A percentile compares a stretch with the other conserved stretches of the same genome.
Evolutionary conservation across 2,888 invertebrate species (phyloP).

Genomic region (Alentia gelatinosa): DNA sequence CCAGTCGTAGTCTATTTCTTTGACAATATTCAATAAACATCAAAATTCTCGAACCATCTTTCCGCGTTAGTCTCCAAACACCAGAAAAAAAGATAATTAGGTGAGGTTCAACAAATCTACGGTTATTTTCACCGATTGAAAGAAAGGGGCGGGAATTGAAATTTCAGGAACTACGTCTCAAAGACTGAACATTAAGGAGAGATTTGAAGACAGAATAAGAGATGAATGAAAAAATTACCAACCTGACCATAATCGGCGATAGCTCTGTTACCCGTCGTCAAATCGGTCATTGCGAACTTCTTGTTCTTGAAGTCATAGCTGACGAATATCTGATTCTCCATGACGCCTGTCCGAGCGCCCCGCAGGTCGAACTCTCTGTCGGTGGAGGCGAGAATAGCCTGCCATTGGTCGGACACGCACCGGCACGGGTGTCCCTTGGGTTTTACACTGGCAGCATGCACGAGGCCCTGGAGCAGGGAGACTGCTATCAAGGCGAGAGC

Average conservation of each 20-base stretch:
- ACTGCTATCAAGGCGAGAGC: not conserved
- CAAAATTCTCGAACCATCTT: too few species aligned
- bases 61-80: too few species aligned
- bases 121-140: too few species aligned
- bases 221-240: too few species aligned
- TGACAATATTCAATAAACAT: too few species aligned
- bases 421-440: slow-evolving; percentile 53
- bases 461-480: not conserved
- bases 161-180: too few species aligned
- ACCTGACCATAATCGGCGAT: slow-evolving; percentile 63
- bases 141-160: too few species aligned
- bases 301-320: slow-evolving; percentile 63
- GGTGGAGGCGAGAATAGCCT: slow-evolving; percentile 58
- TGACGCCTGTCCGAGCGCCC: slow-evolving; percentile 56
- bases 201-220: too few species aligned
- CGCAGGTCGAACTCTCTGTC: slow-evolving; percentile 65
- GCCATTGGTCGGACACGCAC: slow-evolving; percentile 65
- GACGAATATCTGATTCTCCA: slow-evolving; percentile 58
- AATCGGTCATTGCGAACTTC: slow-evolving; percentile 62
- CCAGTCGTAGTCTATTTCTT: too few species aligned
- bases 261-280: slow-evolving; percentile 60
- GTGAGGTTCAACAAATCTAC: too few species aligned
- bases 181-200: too few species aligned
- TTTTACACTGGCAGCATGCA: not conserved
- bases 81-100: too few species aligned